Evolutionary conservation across 2,888 invertebrate species (phyloP), one percentile per base, ranked within the genome.

Genomic region (Napeogenes sylphis): DNA sequence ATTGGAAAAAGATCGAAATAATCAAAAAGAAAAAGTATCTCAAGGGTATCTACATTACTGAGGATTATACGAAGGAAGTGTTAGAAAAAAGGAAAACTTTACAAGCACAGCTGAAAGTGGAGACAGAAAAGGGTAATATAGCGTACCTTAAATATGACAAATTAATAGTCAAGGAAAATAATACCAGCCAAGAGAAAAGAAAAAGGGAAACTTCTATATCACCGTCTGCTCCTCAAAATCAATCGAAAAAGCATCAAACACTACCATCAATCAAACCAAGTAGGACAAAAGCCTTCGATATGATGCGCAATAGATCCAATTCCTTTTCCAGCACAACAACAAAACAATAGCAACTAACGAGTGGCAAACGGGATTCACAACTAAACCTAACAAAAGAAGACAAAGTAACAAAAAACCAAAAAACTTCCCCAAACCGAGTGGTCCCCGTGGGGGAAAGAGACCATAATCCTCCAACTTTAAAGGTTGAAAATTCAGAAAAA

Each of bases 21-120:
- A 65, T 70, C 47, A 68, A 58, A 61, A 68, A 68, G 5, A 74
- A 66, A 58, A 74, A 71, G 59, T 63, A 59, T 4, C 54, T 72
- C 0, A 72, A 70, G n/a, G 33, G 55, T 6, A 67, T 73, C 8
- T 64, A 71, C 59, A 62, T 73, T 0, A 47, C 63, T 1, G 70
- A 66, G 70, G 21, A 21, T 21, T 21, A 21, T 21, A 21, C 21
- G 21, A 21, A 21, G 21, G 21, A 21, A 21, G 21, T 70, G 2
- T 32, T 73, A 10, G 69, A 70, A 47, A 72, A 65, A 47, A 68
- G 74, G 33, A 73, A 68, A 64, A 54, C 6, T 2, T 54, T 21
- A 21, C 21, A 69, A 63, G 54, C 64, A 3, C 6, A 70, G 32
- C 30, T 73, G 42, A n/a, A 21, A 8, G 70, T 71, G 64, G 71